These are phyloP conservation scores for Sakesphorus luctuosus DNA, from an alignment of 2,113 vertebrate species.

Conservation along the genomic window DNA sequence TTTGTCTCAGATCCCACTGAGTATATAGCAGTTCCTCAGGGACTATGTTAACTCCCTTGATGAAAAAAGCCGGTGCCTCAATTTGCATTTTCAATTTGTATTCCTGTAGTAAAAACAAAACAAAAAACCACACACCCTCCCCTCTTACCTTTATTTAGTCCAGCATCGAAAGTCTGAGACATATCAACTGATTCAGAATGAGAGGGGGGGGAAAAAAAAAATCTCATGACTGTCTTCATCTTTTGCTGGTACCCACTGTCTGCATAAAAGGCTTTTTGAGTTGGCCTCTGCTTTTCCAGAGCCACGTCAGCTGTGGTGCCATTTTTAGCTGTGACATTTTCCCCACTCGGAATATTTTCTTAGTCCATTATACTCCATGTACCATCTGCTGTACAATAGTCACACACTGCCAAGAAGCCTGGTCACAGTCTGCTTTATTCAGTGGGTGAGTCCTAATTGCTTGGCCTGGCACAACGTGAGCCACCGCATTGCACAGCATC, in stretches of 20 bases:
- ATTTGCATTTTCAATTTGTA: background rate
- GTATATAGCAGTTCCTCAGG: background rate
- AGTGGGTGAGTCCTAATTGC: background rate
- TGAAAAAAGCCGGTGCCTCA: background rate
- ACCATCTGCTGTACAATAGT: background rate
- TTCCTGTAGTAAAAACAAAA: background rate
- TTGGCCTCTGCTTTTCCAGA: background rate
- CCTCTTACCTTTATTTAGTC: background rate
- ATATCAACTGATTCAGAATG: background rate
- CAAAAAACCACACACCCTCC: background rate
- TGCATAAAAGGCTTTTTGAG: conserved; percentile 8
- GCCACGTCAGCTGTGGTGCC: background rate
- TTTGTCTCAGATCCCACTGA: background rate
- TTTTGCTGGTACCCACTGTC: background rate
- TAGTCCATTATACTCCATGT: background rate
- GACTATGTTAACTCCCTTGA: background rate
- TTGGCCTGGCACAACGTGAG: background rate
- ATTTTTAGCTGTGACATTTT: conserved; percentile 45
- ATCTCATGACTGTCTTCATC: background rate
- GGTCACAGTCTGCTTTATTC: conserved; percentile 5
- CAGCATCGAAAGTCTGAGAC: background rate
- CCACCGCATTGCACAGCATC: background rate
- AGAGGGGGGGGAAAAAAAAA: background rate
- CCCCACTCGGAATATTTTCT: conserved; percentile 31
- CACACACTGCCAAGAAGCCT: background rate